These are phyloP conservation scores for Psylliodes chrysocephalus DNA, from an alignment of 2,888 invertebrate genomes.

Conservation along the genomic window DNA sequence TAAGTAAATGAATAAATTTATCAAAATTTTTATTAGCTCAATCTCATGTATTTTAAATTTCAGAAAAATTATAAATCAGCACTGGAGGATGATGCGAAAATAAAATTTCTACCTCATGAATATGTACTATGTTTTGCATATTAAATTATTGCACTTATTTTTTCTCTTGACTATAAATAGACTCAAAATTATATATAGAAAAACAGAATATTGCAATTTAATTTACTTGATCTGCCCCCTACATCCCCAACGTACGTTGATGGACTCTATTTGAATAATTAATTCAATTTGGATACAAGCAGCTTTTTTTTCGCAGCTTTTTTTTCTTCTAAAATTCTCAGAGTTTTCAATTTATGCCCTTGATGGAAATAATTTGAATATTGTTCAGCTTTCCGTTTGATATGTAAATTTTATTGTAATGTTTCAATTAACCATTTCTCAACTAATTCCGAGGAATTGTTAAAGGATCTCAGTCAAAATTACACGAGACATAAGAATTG, in stretches of 20 bases:
- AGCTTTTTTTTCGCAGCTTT: constrained; percentile 8
- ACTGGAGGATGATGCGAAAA: too few relatives aligned
- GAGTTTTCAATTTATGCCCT: constrained; percentile 32
- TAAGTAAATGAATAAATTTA: too few relatives aligned
- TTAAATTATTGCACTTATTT: too few relatives aligned
- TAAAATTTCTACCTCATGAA: too few relatives aligned
- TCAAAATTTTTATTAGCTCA: too few relatives aligned
- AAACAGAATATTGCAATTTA: too few relatives aligned
- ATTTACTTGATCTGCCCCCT: too few relatives aligned
- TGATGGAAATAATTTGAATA: constrained; percentile 30
- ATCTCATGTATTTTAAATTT: too few relatives aligned
- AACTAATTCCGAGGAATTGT: constrained; percentile 20
- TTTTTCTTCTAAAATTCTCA: constrained; percentile 13
- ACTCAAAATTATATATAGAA: too few relatives aligned
- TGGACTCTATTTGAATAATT: constrained; percentile 13
- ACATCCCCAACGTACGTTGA: not conserved
- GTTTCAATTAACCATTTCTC: constrained; percentile 31
- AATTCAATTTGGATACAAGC: constrained; percentile 22
- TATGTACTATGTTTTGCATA: too few relatives aligned
- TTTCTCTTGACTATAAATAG: too few relatives aligned
- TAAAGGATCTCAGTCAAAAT: constrained; percentile 16
- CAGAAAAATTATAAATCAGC: too few relatives aligned
- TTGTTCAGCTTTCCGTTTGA: constrained; percentile 31
- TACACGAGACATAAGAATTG: constrained; percentile 26
- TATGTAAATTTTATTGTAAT: constrained; percentile 36